Percentiles rank a stretch among this genome's conserved stretches.
These are phyloP conservation scores for Parauchenoglanis ngamensis DNA, from an alignment of 2,797 vertebrate genomes.

Conservation along the genomic window DNA sequence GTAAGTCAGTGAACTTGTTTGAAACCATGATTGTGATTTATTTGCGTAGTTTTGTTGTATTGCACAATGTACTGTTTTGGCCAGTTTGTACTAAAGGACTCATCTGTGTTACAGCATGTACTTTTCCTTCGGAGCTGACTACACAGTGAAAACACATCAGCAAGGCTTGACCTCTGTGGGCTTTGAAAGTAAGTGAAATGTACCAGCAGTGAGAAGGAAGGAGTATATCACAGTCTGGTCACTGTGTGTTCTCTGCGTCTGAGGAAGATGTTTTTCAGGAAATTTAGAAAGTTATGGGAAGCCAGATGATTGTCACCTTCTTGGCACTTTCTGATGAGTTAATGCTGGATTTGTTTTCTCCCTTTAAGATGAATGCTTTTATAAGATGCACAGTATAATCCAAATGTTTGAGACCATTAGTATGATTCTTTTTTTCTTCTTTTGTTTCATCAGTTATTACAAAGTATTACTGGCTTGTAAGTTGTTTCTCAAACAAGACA, in stretches of 20 bases:
- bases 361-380: background rate
- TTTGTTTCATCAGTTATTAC: background rate
- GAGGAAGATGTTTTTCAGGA: constrained; percentile 72
- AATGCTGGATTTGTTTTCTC: background rate
- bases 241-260: constrained; percentile 73
- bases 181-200: constrained; percentile 64
- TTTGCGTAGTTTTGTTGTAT: constrained; percentile 13
- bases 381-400: background rate
- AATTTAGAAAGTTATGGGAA: constrained; percentile 75
- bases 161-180: constrained; percentile 67
- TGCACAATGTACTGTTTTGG: constrained; percentile 12
- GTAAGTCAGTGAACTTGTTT: background rate
- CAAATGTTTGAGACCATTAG: background rate
- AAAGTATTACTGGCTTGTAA: background rate
- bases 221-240: constrained; percentile 66
- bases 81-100: constrained; percentile 36
- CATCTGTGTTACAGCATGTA: constrained; percentile 74
- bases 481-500: background rate
- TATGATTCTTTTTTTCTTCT: background rate
- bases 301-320: constrained; percentile 63
- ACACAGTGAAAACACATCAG: constrained; percentile 75
- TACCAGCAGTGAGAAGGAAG: constrained; percentile 41
- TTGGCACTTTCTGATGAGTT: constrained; percentile 49
- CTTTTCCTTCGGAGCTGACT: constrained; percentile 78
- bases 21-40: background rate